Conservation (phyloP, 2,113 vertebrate species). For the Tapirus terrestris region DNA sequence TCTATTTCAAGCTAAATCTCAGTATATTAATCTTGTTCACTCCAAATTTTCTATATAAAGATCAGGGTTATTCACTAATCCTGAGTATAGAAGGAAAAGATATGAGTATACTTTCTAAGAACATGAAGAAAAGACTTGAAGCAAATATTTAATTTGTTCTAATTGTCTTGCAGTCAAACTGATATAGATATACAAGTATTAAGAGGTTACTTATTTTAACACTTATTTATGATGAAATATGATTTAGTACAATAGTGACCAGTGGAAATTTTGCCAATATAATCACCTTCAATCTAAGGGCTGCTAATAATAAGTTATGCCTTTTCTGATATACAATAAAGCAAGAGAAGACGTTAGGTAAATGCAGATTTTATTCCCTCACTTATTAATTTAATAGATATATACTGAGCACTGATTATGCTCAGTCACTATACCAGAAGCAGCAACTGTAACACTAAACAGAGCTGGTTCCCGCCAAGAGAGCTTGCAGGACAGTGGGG, state of each 20-base stretch:
- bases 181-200: background rate
- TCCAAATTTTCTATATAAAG: background rate
- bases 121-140: background rate
- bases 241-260: background rate
- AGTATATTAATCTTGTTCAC: background rate
- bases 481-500: background rate
- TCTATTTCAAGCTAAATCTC: background rate
- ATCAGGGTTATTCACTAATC: background rate
- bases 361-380: background rate
- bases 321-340: background rate
- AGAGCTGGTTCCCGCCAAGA: background rate
- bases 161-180: background rate
- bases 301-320: background rate
- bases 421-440: background rate
- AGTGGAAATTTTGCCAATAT: background rate
- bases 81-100: background rate
- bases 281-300: background rate
- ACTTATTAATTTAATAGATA: background rate
- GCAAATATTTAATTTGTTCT: constrained; percentile 4
- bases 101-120: background rate
- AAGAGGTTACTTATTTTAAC: background rate
- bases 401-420: background rate
- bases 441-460: background rate
- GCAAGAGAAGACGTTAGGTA: background rate
- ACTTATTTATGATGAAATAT: background rate